These are phyloP conservation scores for Bovichtus variegatus DNA, from an alignment of 2,797 vertebrate genomes.

Conservation along the genomic window DNA sequence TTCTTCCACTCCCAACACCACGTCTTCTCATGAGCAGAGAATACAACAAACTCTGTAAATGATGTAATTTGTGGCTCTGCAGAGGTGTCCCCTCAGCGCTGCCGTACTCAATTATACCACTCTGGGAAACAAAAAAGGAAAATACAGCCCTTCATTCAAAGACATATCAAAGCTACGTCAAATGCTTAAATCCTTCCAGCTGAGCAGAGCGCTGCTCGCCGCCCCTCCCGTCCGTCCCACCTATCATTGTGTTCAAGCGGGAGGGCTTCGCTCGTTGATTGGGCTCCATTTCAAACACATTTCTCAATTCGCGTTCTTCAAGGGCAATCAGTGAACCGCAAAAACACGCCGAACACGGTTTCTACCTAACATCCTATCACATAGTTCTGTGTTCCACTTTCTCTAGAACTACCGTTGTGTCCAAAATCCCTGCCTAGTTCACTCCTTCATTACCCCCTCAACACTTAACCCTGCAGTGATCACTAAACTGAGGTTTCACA, in stretches of 20 bases:
- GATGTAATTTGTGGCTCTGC: conserved; percentile 63
- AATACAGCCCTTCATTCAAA: conserved; percentile 52
- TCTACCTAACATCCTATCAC: background rate
- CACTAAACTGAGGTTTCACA: background rate
- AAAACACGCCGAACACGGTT: background rate
- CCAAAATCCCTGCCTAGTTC: background rate
- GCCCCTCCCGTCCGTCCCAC: conserved; percentile 26
- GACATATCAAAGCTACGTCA: conserved; percentile 57
- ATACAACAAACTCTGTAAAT: conserved; percentile 64
- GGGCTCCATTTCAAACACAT: conserved; percentile 55
- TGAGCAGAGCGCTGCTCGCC: conserved; percentile 16
- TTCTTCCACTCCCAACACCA: conserved; percentile 33
- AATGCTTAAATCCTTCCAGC: conserved; percentile 46
- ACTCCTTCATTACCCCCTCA: background rate
- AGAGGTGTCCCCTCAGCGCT: conserved; percentile 41
- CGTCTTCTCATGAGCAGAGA: conserved; percentile 45
- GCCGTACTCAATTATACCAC: conserved; percentile 54
- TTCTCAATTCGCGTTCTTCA: conserved; percentile 32
- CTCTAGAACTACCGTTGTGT: background rate
- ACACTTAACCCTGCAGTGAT: background rate
- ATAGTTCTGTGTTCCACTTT: background rate
- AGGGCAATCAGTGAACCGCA: conserved; percentile 13
- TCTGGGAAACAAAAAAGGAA: conserved; percentile 34
- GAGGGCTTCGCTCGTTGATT: conserved; percentile 19
- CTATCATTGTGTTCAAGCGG: conserved; percentile 39